phyloP scores from a whole-genome alignment of 1,140 invertebrate species.

The Ganaspis sp. region DNA sequence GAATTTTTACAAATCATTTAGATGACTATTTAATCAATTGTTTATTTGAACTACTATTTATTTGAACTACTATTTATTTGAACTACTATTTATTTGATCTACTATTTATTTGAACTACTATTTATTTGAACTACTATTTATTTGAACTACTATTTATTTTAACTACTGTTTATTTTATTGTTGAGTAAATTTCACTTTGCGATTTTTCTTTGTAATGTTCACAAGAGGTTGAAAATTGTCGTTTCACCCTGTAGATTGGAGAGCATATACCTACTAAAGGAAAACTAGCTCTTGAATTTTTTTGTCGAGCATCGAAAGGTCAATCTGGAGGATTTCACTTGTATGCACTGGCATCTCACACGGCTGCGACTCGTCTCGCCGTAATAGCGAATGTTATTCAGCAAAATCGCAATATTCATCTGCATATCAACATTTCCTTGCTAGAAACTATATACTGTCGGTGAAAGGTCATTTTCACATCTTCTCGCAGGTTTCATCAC shows the following conservation, averaged over 20 bases:
- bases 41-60: too few relatives aligned
- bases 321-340: conserved; percentile 73
- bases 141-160: too few relatives aligned
- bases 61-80: too few relatives aligned
- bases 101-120: too few relatives aligned
- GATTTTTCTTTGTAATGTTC: too few relatives aligned
- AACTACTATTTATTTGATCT: too few relatives aligned
- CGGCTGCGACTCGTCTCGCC: conserved; percentile 40
- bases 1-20: too few relatives aligned
- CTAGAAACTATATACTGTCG: neutral
- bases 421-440: conserved; percentile 55
- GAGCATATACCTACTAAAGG: conserved; percentile 50
- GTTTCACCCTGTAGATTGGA: conserved; percentile 32
- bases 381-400: conserved; percentile 45
- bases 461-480: conserved; percentile 5
- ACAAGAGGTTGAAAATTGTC: neutral
- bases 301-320: conserved; percentile 68
- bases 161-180: too few relatives aligned
- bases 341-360: conserved; percentile 62
- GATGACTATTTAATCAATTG: too few relatives aligned
- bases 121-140: too few relatives aligned
- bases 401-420: conserved; percentile 58
- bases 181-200: too few relatives aligned
- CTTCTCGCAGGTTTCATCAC: neutral
- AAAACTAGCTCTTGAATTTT: conserved; percentile 71